Base-by-base conservation (phyloP, 2,113 vertebrate genomes). In the Irena cyanogastra region DNA sequence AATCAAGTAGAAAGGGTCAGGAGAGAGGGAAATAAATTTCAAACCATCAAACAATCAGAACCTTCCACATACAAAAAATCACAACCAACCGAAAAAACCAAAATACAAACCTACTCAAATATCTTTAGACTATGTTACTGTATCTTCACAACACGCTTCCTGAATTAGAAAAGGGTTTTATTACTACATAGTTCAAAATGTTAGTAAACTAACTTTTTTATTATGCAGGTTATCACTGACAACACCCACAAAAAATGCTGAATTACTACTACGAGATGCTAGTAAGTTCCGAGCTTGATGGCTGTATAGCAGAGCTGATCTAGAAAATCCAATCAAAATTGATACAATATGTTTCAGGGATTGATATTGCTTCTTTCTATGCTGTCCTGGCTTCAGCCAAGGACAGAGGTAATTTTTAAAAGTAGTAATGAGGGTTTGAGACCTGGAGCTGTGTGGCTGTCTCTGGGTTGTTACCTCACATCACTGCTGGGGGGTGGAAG, bases 41-140 rank as follows among this genome's bases (percentile, higher is more conserved):
- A 35, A n/a, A 41, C 18, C 33, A 13, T 28, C 19, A 31, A 42
- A 53, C 3, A 31, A 16, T 56, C 24, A 16, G 22, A 33, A 6
- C 2, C 24, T 22, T 17, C 13, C 11, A 4, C 13, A 31, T 7
- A 12, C 7, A 50, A 23, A 50, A 70, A 24, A 1, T 2, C 3
- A 15, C 16, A 61, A 10, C 6, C 3, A 56, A 49, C 30, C 5
- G 13, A 41, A 41, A 47, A 56, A 75, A 39, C 22, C 7, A 3
- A 75, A n/a, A 57, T 11, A 16, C 11, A 65, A 6, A 31, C 3
- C 3, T 53, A 35, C 8, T 45, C 2, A 0, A 60, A 50, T 65
- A 59, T 33, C 24, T 3, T 91, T 71, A 47, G 11, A 31, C 27
- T 13, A 13, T 76, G 52, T 42, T 27, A 42, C 11, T 65, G 15